Base-by-base conservation (phyloP, 1,140 invertebrate genomes). In the Berghia stephanieae region DNA sequence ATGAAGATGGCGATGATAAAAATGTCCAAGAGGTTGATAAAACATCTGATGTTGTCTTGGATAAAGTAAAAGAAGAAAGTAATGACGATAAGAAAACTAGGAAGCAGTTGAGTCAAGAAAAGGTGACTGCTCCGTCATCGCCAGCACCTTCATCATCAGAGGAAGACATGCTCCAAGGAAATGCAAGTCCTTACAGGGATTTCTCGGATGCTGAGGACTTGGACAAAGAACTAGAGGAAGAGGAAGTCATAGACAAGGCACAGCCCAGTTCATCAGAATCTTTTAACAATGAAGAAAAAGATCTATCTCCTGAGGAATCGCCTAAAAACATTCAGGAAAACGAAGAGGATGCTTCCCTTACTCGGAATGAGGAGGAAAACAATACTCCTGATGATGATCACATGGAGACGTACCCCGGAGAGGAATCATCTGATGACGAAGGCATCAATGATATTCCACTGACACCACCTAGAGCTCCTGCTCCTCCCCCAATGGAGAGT, bases 401-500 rank as follows among this genome's bases (percentile, higher is more conserved):
- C 24, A 69, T 73, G 69, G 44, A 73, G 38, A 74, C 68, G 3
- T 36, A 73, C 16, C 40, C 57, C 38, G 52, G 74, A 27, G 76
- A 77, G 21, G 71, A 70, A 27, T 80, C 72, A 18, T 78, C 76
- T 42, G 77, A 78, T 55, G 79, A 77, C 40, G 81, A 80, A 40
- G 72, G 80, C 42, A 79, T 74, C 69, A 79, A 79, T 73, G 81
- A 82, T 52, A 78, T 82, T 38, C 78, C 79, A 27, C 77, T 82
- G 0, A 80, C 81, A 0, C 81, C 81, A 36, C 81, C 81, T 0
- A 31, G 81, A 73, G 81, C 81, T 21, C 81, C 81, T 31, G 81
- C 81, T 38, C 81, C 81, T n/a, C 79, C 79, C 13, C 81, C 81
- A 21, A 69, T 67, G 40, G 79, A 82, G 52, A 80, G 77, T 42